Percentiles rank a stretch among this genome's conserved stretches.
Evolutionary conservation across 2,888 invertebrate genomes (phyloP).

Genomic region (Stramonita haemastoma): DNA sequence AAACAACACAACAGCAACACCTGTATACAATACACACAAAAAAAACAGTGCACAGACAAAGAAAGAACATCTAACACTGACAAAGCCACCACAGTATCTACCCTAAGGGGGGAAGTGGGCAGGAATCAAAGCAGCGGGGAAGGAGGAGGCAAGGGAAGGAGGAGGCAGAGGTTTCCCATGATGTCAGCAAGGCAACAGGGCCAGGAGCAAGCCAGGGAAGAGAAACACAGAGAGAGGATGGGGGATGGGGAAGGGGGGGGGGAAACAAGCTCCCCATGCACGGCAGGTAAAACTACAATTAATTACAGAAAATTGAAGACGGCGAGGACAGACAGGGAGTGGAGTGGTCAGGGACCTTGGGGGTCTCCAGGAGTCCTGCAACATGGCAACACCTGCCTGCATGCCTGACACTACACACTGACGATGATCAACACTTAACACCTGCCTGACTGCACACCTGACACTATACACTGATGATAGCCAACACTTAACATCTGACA

Average conservation of each 20-base stretch:
- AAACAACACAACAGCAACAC: too few relatives aligned
- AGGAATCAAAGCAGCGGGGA: not conserved
- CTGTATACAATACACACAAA: too few relatives aligned
- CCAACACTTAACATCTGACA: too few relatives aligned
- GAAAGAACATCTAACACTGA: too few relatives aligned
- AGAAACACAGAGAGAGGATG: not conserved
- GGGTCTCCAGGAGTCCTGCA: not conserved
- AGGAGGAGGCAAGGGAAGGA: too few relatives aligned
- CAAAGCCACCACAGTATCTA: too few relatives aligned
- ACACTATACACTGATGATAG: too few relatives aligned
- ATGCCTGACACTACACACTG: not conserved
- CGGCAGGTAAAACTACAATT: not conserved
- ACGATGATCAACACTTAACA: too few relatives aligned
- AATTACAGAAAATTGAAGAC: constrained; percentile 20
- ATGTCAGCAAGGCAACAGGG: too few relatives aligned
- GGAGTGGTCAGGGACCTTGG: not conserved
- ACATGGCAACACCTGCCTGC: not conserved
- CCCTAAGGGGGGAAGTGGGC: not conserved
- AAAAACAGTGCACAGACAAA: too few relatives aligned
- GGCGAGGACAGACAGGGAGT: not conserved
- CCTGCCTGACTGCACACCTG: too few relatives aligned
- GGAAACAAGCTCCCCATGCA: not conserved
- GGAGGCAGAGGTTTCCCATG: too few relatives aligned
- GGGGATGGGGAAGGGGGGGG: not conserved
- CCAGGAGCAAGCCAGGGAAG: not conserved